Conservation (phyloP, 2,113 vertebrate species). For the Reinhardtius hippoglossoides region DNA sequence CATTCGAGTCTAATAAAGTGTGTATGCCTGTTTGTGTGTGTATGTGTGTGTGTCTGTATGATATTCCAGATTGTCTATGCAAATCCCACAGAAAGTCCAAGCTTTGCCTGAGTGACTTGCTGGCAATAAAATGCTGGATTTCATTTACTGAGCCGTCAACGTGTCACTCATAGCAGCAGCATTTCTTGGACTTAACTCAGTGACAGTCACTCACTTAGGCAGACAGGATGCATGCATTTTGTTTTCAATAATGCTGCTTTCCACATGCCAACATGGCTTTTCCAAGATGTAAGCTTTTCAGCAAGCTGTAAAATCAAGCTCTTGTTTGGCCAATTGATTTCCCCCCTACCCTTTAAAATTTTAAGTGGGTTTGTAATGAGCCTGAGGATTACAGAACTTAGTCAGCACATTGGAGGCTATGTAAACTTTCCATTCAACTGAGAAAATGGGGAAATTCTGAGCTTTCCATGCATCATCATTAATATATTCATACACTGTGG, state of each 20-base stretch:
- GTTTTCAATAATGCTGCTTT: constrained; percentile 38
- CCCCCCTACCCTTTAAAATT: constrained; percentile 9
- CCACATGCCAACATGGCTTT: constrained; percentile 14
- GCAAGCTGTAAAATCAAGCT: constrained; percentile 23
- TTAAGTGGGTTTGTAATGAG: constrained; percentile 50
- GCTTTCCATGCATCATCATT: constrained; percentile 40
- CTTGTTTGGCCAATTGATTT: constrained; percentile 51
- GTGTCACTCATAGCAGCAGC: constrained; percentile 57
- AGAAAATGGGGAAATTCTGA: constrained; percentile 32
- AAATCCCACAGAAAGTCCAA: constrained; percentile 52
- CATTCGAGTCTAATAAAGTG: constrained; percentile 9
- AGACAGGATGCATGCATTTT: constrained; percentile 27
- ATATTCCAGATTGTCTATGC: constrained; percentile 36
- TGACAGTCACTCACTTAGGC: constrained; percentile 39
- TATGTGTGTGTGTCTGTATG: neutral
- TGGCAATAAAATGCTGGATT: constrained; percentile 55
- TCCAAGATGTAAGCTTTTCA: constrained; percentile 26
- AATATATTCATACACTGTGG: constrained; percentile 50
- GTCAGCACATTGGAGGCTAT: constrained; percentile 45
- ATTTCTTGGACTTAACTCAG: constrained; percentile 54
- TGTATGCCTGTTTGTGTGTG: neutral
- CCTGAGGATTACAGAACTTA: constrained; percentile 50
- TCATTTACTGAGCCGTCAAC: constrained; percentile 54
- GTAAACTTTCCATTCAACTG: constrained; percentile 45
- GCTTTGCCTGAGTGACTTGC: constrained; percentile 33